These are phyloP conservation scores for Acleris literana DNA, from an alignment of 2,888 invertebrate species.

Conservation along the genomic window DNA sequence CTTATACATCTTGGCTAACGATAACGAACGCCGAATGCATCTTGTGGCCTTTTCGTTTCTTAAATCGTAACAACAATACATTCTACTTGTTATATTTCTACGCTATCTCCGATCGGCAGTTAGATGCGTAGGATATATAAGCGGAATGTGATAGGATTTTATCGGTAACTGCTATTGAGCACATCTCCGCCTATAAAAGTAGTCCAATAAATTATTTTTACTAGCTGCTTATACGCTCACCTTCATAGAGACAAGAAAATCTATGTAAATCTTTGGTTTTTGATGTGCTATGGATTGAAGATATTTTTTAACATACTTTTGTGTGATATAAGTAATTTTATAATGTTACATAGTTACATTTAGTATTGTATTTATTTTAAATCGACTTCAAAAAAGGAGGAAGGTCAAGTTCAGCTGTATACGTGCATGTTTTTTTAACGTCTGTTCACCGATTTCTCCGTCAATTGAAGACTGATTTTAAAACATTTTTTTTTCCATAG, in stretches of 20 bases:
- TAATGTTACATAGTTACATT: too few relatives aligned
- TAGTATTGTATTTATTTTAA: too few relatives aligned
- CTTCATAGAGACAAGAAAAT: slow-evolving; percentile 14
- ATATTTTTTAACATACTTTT: not conserved
- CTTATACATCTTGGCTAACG: too few relatives aligned
- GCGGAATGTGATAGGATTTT: slow-evolving; percentile 22
- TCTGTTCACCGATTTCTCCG: too few relatives aligned
- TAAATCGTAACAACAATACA: not conserved
- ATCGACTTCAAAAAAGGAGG: too few relatives aligned
- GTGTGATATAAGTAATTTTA: too few relatives aligned
- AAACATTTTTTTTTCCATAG: too few relatives aligned
- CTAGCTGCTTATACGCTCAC: slow-evolving; percentile 27
- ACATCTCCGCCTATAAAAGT: slow-evolving; percentile 21
- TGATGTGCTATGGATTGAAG: slow-evolving; percentile 1
- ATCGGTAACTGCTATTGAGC: slow-evolving; percentile 23
- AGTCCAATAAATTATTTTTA: slow-evolving; percentile 33
- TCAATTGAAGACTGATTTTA: too few relatives aligned
- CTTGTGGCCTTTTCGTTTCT: not conserved
- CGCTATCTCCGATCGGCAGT: not conserved
- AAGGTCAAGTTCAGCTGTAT: too few relatives aligned
- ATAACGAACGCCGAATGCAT: too few relatives aligned
- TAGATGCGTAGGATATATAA: slow-evolving; percentile 4
- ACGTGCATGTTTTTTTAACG: too few relatives aligned
- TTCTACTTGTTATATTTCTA: not conserved
- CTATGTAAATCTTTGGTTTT: slow-evolving; percentile 8